Evolutionary conservation across 2,113 vertebrate genomes (phyloP).

Genomic region (Oostethus manadensis): DNA sequence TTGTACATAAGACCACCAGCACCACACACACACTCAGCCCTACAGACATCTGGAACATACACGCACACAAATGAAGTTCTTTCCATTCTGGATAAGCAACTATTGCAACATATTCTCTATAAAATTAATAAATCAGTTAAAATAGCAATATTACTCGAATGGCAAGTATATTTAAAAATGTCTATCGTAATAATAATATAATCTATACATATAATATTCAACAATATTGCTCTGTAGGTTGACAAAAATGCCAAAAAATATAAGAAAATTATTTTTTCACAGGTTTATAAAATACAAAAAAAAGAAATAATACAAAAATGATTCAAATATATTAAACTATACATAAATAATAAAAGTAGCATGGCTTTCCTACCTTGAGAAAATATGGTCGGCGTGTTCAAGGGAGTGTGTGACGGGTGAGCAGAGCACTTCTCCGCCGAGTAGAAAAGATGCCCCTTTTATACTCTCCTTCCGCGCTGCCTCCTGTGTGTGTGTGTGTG

Average conservation of each 20-base stretch:
- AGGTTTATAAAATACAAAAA: not conserved
- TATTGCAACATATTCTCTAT: slow-evolving; percentile 12
- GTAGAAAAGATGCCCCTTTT: slow-evolving; percentile 64
- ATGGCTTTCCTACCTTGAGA: slow-evolving; percentile 57
- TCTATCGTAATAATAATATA: too few species aligned
- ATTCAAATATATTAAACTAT: not conserved
- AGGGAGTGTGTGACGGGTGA: slow-evolving; percentile 47
- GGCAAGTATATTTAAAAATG: too few species aligned
- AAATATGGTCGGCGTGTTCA: slow-evolving; percentile 36
- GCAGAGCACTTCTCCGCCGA: slow-evolving; percentile 54
- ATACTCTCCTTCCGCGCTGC: slow-evolving; percentile 53
- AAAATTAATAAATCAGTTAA: too few species aligned
- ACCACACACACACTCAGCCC: slow-evolving; percentile 79
- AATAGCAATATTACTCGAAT: too few species aligned
- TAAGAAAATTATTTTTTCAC: not conserved
- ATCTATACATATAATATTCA: too few species aligned
- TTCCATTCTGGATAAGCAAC: slow-evolving; percentile 9
- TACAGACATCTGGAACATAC: slow-evolving; percentile 79
- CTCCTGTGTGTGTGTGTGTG: slow-evolving; percentile 25
- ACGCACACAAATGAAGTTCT: slow-evolving; percentile 16
- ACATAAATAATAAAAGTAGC: slow-evolving; percentile 2
- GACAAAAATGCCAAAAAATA: not conserved
- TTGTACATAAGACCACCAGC: slow-evolving; percentile 76
- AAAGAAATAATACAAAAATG: not conserved
- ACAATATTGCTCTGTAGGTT: not conserved